Evolutionary conservation across 2,797 vertebrate genomes (phyloP).

Genomic region (Hemitrygon akajei): DNA sequence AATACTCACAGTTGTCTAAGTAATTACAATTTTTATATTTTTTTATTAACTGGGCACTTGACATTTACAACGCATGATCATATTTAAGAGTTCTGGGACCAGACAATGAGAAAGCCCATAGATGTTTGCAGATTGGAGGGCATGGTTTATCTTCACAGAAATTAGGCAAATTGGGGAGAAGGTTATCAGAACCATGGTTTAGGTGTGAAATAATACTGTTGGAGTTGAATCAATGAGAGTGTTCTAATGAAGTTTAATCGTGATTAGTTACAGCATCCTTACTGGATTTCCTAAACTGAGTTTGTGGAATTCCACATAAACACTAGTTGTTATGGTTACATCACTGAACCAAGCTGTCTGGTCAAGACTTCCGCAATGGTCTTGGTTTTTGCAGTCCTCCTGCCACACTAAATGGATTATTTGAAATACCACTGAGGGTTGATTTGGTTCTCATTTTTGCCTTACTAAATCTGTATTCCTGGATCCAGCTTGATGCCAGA

Average conservation of each 20-base stretch:
- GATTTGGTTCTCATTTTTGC: background rate
- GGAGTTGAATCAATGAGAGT: background rate
- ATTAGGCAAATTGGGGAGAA: background rate
- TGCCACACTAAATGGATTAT: background rate
- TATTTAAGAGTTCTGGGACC: background rate
- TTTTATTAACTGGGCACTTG: background rate
- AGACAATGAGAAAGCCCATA: background rate
- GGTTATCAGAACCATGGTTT: background rate
- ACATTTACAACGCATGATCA: background rate
- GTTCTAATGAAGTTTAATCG: too few species aligned
- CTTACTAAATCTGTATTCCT: background rate
- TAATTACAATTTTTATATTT: background rate
- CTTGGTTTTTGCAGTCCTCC: background rate
- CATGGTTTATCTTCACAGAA: background rate
- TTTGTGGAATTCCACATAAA: background rate
- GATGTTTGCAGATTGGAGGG: background rate
- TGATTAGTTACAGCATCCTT: too few species aligned
- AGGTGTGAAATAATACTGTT: background rate
- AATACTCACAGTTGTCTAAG: background rate
- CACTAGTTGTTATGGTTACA: background rate
- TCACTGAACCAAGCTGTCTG: background rate
- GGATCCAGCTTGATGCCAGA: background rate
- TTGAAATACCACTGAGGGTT: background rate
- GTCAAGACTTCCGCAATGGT: background rate
- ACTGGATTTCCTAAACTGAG: background rate